A percentile compares a stretch with the other conserved stretches of the same genome.
phyloP scores from a whole-genome alignment of 2,113 vertebrate species.

The Platichthys flesus region DNA sequence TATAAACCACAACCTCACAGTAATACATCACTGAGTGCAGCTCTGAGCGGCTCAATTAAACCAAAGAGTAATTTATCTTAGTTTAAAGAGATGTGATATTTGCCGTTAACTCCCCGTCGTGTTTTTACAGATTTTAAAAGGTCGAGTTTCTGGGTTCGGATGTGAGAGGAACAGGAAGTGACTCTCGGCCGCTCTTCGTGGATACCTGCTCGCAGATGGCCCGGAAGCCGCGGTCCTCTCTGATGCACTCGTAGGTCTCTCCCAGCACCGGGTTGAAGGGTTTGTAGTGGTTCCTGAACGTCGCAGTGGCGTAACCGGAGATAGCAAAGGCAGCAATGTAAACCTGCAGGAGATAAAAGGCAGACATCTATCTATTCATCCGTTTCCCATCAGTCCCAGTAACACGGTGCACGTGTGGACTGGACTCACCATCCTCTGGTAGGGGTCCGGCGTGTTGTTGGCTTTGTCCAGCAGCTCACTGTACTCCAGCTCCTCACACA shows the following conservation, averaged over 20 bases:
- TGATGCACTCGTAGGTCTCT: constrained; percentile 91
- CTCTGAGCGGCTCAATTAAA: too few relatives aligned
- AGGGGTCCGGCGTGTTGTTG: constrained; percentile 84
- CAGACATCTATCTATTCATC: too few relatives aligned
- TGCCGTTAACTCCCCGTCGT: background rate
- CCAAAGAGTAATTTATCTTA: background rate
- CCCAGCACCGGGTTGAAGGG: constrained; percentile 95
- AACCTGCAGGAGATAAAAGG: constrained; percentile 75
- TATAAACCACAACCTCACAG: too few relatives aligned
- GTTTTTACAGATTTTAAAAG: background rate
- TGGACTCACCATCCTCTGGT: constrained; percentile 88
- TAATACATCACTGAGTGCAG: too few relatives aligned
- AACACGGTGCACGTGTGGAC: background rate
- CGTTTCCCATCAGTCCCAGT: background rate
- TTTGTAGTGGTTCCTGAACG: constrained; percentile 91
- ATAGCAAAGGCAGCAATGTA: constrained; percentile 92
- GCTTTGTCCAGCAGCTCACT: constrained; percentile 88
- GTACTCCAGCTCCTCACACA: constrained; percentile 94
- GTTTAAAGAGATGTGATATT: background rate
- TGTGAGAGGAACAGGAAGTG: too few relatives aligned
- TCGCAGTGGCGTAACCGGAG: constrained; percentile 90
- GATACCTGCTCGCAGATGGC: constrained; percentile 91
- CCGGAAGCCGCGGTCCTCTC: constrained; percentile 88
- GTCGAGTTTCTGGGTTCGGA: background rate
- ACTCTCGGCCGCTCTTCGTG: background rate